phyloP scores from a whole-genome alignment of 2,888 invertebrate species.

The Microdon myrmicae region DNA sequence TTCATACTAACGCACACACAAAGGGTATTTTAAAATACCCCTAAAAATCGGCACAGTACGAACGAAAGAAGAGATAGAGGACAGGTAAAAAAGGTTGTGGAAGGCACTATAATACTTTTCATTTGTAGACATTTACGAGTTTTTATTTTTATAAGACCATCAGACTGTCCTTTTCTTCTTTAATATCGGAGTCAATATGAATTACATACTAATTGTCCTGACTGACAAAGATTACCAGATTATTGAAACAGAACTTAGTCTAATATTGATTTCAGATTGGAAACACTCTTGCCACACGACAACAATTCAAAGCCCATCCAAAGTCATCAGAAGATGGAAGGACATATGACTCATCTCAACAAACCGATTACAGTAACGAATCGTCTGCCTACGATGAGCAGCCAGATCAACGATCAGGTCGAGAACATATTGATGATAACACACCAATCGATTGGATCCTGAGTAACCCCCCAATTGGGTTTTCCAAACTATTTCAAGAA shows the following conservation, averaged over 20 bases:
- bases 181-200: no score
- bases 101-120: no score
- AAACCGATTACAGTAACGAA: slow-evolving; percentile 13
- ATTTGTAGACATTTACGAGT: no score
- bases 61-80: no score
- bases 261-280: slow-evolving; percentile 56
- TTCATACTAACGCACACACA: no score
- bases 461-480: slow-evolving; percentile 71
- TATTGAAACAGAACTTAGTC: no score
- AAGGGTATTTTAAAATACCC: no score
- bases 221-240: neutral
- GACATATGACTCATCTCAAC: slow-evolving; percentile 13
- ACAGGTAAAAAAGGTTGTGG: no score
- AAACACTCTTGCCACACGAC: slow-evolving; percentile 56
- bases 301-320: slow-evolving; percentile 1
- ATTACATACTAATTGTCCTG: no score
- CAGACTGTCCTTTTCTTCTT: no score
- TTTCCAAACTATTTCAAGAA: slow-evolving; percentile 70
- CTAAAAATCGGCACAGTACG: no score
- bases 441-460: slow-evolving; percentile 74
- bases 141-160: no score
- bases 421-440: slow-evolving; percentile 58
- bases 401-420: slow-evolving; percentile 53
- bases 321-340: slow-evolving; percentile 28
- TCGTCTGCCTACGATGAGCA: slow-evolving; percentile 46